Base-by-base conservation (phyloP, 64 coral and sea anemone species). In the Dendrophyllia cribrosa region DNA sequence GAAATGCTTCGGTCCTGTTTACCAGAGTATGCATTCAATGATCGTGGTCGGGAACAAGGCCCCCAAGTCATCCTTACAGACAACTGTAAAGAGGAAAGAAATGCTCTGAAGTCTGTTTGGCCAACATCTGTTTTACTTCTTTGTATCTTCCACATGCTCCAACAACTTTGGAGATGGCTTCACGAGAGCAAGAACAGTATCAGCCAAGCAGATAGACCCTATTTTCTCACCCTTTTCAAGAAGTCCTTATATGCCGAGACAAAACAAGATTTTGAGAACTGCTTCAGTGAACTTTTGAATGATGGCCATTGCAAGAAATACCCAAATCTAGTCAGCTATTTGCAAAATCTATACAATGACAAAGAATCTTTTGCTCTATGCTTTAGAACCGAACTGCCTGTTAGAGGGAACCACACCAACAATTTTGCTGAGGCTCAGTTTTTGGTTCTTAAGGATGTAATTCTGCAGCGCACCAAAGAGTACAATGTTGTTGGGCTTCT, bases 151-250 rank as follows among this genome's bases (percentile, higher is more conserved):
- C 88, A 95, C 71, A 86, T 91, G 58, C 88, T 87, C 45, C 88
- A 95, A 77, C 88, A 95, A 84, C 77, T 85, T 86, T 95, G 93
- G 81, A 91, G 93, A 72, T 95, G 88, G 93, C 62, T 95, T 23
- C 64, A 71, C 44, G 88, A 91, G 75, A 95, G 80, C 51, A 87
- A 85, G 13, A 26, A 91, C 70, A 74, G 69, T 66, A 78, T 95
- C 58, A 95, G 64, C 84, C 88, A 91, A 81, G 74, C 86, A 86
- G 93, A 75, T 86, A 68, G 74, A 58, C 93, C 93, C 19, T 66
- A 90, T 61, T 70, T 95, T 66, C 71, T 87, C 46, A 91, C 62
- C 64, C 88, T 91, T 86, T 95, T 95, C 64, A 95, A 95, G 88
- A 91, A 77, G 86, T 90, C 71, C 60, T 63, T 95, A 21, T 87